Evolutionary conservation across 2,797 vertebrate species (phyloP), one percentile per base, ranked within the genome.

Genomic region (Gymnocypris eckloni): DNA sequence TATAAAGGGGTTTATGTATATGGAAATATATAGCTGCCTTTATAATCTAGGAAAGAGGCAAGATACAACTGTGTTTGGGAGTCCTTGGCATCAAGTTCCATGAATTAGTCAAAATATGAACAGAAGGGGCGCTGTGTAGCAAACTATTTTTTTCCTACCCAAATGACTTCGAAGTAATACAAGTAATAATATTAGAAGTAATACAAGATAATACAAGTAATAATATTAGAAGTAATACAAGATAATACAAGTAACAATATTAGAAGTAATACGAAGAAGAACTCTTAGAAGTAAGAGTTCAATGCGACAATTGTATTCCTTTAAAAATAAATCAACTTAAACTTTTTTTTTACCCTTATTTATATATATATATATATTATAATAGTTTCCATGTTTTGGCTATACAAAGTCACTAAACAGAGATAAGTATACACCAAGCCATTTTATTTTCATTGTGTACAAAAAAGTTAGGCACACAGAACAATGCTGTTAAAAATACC

Each of bases 391-490:
- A 12, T 50, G 48, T 50, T 50, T 50, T 6, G 2, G 18, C 12
- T 15, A 43, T 48, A 37, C 20, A 82, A 71, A 72, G 59, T 15
- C 37, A 18, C 25, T 70, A 37, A 91, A 37, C 4, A 71, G 11
- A 70, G 50, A 67, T 56, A 45, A 69, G 18, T 80, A 56, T 16
- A 56, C 77, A 89, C 88, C 90, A 92, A 93, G 88, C 15, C 37
- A 41, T 87, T 94, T 85, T 85, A 92, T 93, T 93, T 79, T 91
- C 73, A 92, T 90, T 90, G 84, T 90, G 91, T 91, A 50, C 22
- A 67, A 66, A 66, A 90, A 92, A 92, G 86, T 13, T 15, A 92
- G 91, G 90, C 90, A 94, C 89, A 88, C 82, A 67, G 54, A 86
- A 82, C 86, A 88, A 88, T 84, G 87, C 81, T 86, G 81, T 72